phyloP scores from a whole-genome alignment of 2,797 vertebrate species.

The Molothrus aeneus region DNA sequence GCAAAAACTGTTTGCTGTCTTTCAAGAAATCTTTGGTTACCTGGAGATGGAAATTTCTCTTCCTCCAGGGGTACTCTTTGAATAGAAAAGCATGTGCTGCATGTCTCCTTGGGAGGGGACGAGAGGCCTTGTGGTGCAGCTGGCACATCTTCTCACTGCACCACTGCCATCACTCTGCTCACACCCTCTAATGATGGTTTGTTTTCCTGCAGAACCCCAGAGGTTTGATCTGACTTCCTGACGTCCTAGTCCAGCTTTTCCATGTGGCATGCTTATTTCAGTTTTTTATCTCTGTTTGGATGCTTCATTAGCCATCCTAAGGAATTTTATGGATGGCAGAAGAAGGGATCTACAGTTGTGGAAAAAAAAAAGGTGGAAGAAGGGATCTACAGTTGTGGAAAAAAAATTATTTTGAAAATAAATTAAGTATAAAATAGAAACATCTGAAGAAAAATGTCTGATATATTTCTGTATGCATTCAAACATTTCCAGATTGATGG shows the following conservation, averaged over 20 bases:
- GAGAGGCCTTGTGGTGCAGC: rapidly evolving
- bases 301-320: neutral
- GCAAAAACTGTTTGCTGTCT: neutral
- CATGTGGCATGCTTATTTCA: rapidly evolving
- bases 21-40: neutral
- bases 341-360: neutral
- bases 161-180: neutral
- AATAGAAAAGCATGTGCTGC: neutral
- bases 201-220: neutral
- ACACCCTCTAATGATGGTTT: rapidly evolving
- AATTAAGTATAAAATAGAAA: neutral
- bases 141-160: neutral
- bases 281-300: neutral
- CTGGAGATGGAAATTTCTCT: neutral
- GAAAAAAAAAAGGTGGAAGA: neutral
- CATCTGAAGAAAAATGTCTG: neutral
- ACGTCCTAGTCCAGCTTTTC: neutral
- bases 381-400: neutral
- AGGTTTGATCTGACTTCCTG: neutral
- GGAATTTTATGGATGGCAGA: neutral
- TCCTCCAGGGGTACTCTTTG: neutral
- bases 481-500: neutral
- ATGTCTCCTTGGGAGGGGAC: rapidly evolving
- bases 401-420: neutral
- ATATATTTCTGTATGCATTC: neutral